Evolutionary conservation across 2,797 vertebrate species (phyloP).

Genomic region (Phrynocephalus guinanensis): DNA sequence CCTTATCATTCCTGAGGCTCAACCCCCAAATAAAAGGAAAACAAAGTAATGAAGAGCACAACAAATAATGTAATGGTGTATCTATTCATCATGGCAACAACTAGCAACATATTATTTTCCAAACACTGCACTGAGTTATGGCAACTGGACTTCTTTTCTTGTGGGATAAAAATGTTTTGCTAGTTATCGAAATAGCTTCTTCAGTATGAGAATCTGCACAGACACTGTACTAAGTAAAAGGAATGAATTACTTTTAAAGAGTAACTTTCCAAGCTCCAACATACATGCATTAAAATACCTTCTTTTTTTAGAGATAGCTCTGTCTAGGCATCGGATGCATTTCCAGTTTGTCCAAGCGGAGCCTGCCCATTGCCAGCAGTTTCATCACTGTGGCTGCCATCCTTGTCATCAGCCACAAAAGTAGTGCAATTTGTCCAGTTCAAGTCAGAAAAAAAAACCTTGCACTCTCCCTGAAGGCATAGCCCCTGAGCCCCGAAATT

Average conservation of each 20-base stretch:
- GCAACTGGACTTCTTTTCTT: too few relatives aligned
- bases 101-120: neutral
- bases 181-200: too few relatives aligned
- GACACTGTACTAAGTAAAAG: neutral
- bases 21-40: too few relatives aligned
- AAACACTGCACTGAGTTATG: neutral
- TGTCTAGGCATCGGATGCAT: neutral
- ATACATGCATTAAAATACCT: too few relatives aligned
- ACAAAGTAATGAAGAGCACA: too few relatives aligned
- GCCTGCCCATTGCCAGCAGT: neutral
- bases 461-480: conserved; percentile 15
- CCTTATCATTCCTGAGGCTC: too few relatives aligned
- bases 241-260: neutral
- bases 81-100: too few relatives aligned
- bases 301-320: neutral
- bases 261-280: neutral
- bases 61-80: too few relatives aligned
- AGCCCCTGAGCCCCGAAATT: conserved; percentile 14
- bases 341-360: neutral
- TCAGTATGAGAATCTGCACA: neutral
- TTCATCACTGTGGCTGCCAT: conserved; percentile 5
- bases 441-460: conserved; percentile 1
- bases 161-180: too few relatives aligned
- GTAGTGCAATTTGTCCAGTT: conserved; percentile 19
- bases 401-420: conserved; percentile 11